Conservation (phyloP, 2,113 vertebrate genomes). For the Dromaius novaehollandiae region DNA sequence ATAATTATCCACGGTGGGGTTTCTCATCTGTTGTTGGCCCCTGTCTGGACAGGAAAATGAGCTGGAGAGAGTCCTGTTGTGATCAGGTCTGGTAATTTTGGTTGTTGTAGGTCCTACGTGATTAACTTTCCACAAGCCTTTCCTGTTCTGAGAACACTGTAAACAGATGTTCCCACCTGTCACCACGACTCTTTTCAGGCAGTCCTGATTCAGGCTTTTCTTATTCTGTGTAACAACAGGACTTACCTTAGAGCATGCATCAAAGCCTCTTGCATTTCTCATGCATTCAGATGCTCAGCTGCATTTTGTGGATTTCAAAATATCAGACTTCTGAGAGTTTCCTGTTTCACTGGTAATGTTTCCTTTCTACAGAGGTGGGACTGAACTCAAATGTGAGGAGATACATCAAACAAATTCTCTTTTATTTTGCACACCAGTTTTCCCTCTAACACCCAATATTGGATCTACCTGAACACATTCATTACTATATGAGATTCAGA, state of each 20-base stretch:
- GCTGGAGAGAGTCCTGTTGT: not conserved
- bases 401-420: not conserved
- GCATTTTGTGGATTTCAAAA: not conserved
- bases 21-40: not conserved
- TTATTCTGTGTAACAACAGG: not conserved
- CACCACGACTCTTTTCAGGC: not conserved
- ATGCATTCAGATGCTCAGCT: not conserved
- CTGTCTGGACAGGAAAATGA: not conserved
- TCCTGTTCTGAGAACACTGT: not conserved
- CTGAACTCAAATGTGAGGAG: not conserved
- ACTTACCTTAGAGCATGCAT: not conserved
- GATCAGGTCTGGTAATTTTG: not conserved
- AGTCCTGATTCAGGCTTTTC: not conserved
- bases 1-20: slow-evolving; percentile 28
- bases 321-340: not conserved
- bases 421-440: not conserved
- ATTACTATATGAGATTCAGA: not conserved
- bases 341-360: not conserved
- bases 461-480: not conserved
- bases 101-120: not conserved
- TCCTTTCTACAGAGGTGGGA: not conserved
- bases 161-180: not conserved
- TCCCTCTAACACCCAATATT: not conserved
- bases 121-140: not conserved
- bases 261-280: not conserved